Percentiles rank a stretch among this genome's conserved stretches.
phyloP scores from a whole-genome alignment of 1,140 invertebrate species.

The Neotoxoptera formosana region DNA sequence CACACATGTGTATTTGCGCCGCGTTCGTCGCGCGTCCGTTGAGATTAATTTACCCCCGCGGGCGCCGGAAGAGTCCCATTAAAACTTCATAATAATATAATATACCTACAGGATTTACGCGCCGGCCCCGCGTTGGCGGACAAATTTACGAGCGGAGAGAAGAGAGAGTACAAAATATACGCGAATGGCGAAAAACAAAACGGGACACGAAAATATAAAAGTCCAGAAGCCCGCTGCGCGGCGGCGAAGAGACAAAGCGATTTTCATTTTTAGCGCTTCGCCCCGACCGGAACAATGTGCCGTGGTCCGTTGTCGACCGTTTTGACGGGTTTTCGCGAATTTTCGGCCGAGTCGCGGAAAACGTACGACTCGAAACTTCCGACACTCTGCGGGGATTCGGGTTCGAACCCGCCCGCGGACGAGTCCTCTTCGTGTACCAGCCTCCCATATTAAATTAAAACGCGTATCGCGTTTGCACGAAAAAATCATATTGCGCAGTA shows the following conservation, averaged over 20 bases:
- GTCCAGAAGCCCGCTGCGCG: neutral
- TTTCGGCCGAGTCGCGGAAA: neutral
- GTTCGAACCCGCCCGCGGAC: neutral
- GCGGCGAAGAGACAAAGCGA: neutral
- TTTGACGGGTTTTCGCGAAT: neutral
- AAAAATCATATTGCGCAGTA: neutral
- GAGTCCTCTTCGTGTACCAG: neutral
- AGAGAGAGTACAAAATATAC: neutral
- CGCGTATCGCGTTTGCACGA: neutral
- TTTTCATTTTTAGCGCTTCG: neutral
- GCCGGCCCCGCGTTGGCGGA: neutral
- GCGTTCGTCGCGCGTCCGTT: neutral
- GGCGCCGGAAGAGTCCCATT: slow-evolving; percentile 26
- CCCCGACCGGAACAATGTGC: neutral
- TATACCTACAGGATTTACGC: slow-evolving; percentile 39
- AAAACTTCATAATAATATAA: slow-evolving; percentile 51
- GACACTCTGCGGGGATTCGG: neutral
- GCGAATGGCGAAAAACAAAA: neutral
- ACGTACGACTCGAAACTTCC: neutral
- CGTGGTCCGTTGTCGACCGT: neutral
- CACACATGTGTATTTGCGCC: neutral
- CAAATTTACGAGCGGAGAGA: slow-evolving; percentile 21
- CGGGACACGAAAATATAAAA: neutral
- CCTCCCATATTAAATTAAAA: neutral
- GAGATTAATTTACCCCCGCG: slow-evolving; percentile 50